These are phyloP conservation scores for Chinchilla lanigera DNA, from an alignment of 2,113 vertebrate species.

Conservation along the genomic window DNA sequence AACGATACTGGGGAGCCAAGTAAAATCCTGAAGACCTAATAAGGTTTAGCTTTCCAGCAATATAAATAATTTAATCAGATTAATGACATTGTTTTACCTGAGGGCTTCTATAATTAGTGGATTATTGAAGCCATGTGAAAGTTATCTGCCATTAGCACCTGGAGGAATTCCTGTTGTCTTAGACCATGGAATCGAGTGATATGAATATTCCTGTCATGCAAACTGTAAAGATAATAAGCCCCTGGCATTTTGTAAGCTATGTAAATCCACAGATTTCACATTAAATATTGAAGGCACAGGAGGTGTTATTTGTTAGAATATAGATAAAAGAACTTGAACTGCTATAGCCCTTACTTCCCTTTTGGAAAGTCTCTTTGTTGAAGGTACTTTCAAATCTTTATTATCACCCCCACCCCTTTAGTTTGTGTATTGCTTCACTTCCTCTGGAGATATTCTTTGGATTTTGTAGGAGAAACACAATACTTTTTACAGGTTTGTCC, in stretches of 20 bases:
- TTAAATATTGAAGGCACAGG: conserved; percentile 91
- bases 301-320: conserved; percentile 87
- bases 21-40: conserved; percentile 84
- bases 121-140: conserved; percentile 86
- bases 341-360: conserved; percentile 78
- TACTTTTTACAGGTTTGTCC: conserved; percentile 78
- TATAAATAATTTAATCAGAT: conserved; percentile 91
- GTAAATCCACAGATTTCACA: conserved; percentile 88
- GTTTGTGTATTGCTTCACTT: conserved; percentile 78
- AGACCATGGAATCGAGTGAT: conserved; percentile 80
- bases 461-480: conserved; percentile 79
- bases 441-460: conserved; percentile 72
- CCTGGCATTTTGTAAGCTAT: conserved; percentile 88
- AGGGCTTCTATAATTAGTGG: conserved; percentile 89
- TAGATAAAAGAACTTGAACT: conserved; percentile 86
- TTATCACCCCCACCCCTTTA: conserved; percentile 53
- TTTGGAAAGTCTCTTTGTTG: conserved; percentile 82
- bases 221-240: conserved; percentile 89
- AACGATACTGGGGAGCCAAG: conserved; percentile 64
- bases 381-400: conserved; percentile 76
- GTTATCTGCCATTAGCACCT: conserved; percentile 90
- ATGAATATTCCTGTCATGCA: conserved; percentile 89
- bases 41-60: conserved; percentile 85
- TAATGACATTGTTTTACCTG: conserved; percentile 89
- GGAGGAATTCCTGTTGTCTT: conserved; percentile 88